These are phyloP conservation scores for Pemphigus obesinymphae DNA, from an alignment of 1,140 invertebrate species.

Conservation along the genomic window DNA sequence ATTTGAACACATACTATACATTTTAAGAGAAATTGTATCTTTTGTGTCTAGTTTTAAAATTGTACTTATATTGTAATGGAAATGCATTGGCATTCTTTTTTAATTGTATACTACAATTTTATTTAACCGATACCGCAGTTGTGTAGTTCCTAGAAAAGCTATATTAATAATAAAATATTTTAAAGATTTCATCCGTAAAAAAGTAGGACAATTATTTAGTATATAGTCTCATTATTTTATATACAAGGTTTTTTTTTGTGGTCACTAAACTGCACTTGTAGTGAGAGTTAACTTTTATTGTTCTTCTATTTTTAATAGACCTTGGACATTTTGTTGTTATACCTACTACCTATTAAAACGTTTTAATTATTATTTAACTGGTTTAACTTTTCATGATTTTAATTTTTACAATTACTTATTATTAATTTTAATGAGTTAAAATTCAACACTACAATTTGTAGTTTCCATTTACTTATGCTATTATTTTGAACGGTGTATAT, in stretches of 20 bases:
- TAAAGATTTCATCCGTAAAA: neutral
- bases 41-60: neutral
- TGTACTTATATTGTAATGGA: neutral
- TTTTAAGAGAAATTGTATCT: too few relatives aligned
- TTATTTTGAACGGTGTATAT: neutral
- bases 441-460: neutral
- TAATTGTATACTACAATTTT: neutral
- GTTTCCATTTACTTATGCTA: too few relatives aligned
- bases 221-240: neutral
- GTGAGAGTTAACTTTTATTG: neutral
- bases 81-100: neutral
- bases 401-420: too few relatives aligned
- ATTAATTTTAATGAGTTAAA: neutral
- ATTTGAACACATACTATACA: too few relatives aligned
- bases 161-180: neutral
- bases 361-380: too few relatives aligned
- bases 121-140: neutral
- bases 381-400: too few relatives aligned
- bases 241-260: slow-evolving; percentile 6
- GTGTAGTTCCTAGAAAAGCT: too few relatives aligned
- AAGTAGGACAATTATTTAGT: neutral
- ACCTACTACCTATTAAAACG: neutral
- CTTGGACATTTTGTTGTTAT: neutral
- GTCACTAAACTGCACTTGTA: neutral
- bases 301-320: neutral